Percentiles rank a stretch among this genome's conserved stretches.
Conservation (phyloP, 2,113 vertebrate species). For the Hemiprocne comata region DNA sequence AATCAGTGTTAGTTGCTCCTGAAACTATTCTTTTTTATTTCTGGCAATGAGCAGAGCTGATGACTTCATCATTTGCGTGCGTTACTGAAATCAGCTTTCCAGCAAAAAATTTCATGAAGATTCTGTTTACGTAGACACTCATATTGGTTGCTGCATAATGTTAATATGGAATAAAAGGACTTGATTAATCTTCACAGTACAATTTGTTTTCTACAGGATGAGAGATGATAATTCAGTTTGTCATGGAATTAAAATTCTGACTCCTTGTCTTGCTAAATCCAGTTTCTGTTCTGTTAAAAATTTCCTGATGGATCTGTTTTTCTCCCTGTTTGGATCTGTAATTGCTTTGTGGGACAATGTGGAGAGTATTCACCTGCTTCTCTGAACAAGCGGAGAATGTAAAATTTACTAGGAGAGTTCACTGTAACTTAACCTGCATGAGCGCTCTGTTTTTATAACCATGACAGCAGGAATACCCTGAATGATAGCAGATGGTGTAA, state of each 20-base stretch:
- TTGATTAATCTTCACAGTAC: slow-evolving; percentile 71
- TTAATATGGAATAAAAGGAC: slow-evolving; percentile 79
- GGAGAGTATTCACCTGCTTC: not conserved
- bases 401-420: slow-evolving; percentile 14
- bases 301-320: not conserved
- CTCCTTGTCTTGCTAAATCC: not conserved
- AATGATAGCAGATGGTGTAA: not conserved
- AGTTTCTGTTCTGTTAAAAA: not conserved
- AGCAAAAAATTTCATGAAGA: slow-evolving; percentile 72
- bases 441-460: slow-evolving; percentile 32
- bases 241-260: not conserved
- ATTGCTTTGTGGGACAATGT: slow-evolving; percentile 8
- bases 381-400: not conserved
- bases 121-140: slow-evolving; percentile 71
- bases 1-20: slow-evolving; percentile 80
- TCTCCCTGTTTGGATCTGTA: not conserved
- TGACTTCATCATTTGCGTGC: slow-evolving; percentile 64
- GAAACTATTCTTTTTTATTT: slow-evolving; percentile 56
- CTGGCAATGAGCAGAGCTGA: slow-evolving; percentile 65
- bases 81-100: slow-evolving; percentile 72
- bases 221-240: slow-evolving; percentile 5
- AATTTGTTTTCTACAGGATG: slow-evolving; percentile 32
- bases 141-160: slow-evolving; percentile 73
- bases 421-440: slow-evolving; percentile 37
- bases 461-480: slow-evolving; percentile 8